These are phyloP conservation scores for Arctocebus calabarensis DNA, from an alignment of 2,797 vertebrate species.

Conservation along the genomic window DNA sequence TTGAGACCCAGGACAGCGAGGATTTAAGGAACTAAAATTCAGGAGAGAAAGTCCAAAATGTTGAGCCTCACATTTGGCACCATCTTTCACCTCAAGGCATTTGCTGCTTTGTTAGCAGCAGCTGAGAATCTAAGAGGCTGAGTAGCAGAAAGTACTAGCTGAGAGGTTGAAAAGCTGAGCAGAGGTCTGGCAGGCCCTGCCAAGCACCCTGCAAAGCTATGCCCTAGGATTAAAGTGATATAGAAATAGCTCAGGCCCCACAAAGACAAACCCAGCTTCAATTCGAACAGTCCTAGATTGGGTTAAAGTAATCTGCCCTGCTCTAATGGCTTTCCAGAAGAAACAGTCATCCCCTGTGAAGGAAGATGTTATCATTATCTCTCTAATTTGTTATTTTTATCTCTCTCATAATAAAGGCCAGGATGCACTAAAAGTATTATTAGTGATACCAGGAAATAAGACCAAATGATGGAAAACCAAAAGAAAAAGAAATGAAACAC, in stretches of 20 bases:
- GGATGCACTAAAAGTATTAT: neutral
- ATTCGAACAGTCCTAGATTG: neutral
- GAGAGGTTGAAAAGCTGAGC: neutral
- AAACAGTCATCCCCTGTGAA: neutral
- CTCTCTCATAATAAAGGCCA: neutral
- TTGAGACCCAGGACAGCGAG: neutral
- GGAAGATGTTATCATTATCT: neutral
- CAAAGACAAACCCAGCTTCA: neutral
- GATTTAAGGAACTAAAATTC: neutral
- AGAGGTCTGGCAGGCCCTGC: neutral
- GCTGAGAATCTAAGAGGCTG: neutral
- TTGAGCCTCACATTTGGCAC: neutral
- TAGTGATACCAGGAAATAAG: neutral
- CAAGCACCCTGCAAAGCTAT: neutral
- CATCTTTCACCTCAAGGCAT: neutral
- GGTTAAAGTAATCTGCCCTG: neutral
- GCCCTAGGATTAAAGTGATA: neutral
- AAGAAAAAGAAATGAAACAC: neutral
- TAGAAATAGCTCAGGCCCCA: neutral
- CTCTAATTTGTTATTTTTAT: too few relatives aligned
- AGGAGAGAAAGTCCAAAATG: neutral
- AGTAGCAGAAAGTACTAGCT: neutral
- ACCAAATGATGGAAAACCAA: constrained; percentile 4
- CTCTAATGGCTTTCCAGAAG: neutral
- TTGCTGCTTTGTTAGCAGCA: neutral